Evolutionary conservation across 2,888 invertebrate species (phyloP), one percentile per base, ranked within the genome.

Genomic region (Morpho achilles): DNA sequence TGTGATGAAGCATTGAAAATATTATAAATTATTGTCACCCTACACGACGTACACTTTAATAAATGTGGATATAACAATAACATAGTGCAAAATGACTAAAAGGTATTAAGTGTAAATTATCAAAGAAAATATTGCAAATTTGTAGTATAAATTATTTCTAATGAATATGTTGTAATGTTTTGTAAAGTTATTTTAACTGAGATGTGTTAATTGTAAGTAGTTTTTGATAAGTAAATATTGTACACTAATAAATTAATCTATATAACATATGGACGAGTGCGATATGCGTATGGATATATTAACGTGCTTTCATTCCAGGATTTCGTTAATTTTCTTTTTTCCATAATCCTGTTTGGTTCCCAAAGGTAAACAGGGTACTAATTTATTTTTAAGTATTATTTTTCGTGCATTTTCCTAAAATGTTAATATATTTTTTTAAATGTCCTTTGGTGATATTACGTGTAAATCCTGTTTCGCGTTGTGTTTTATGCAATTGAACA

Each of bases 201-300:
- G 66, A 78, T 79, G 74, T 82, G 77, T 80, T 85, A 69, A 79
- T 81, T 84, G 84, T 74, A 76, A 73, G 90, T 89, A 90, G 90
- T 87, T 90, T 90, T 90, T 89, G 86, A 89, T 89, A 89, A 87
- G 85, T 87, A 82, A 86, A 82, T 80, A 86, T 86, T 82, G 75
- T 83, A 79, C 81, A 79, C 64, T 58, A 67, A 59, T 55, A 48
- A 58, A 61, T 56, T 54, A 61, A 57, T 55, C 67, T 77, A 77
- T 76, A 78, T 70, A 73, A 69, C 72, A 71, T 74, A 75, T 79
- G 87, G 87, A 82, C 84, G 84, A 82, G 87, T 86, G 81, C 78
- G 62, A 32, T 23, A 46, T 49, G 49, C 53, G 48, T 46, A 39
- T 52, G 32, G 45, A 43, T 3, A 41, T 45, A 16, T 57, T 46